These are phyloP conservation scores for Pelecanus crispus DNA, from an alignment of 2,113 vertebrate genomes.

Conservation along the genomic window DNA sequence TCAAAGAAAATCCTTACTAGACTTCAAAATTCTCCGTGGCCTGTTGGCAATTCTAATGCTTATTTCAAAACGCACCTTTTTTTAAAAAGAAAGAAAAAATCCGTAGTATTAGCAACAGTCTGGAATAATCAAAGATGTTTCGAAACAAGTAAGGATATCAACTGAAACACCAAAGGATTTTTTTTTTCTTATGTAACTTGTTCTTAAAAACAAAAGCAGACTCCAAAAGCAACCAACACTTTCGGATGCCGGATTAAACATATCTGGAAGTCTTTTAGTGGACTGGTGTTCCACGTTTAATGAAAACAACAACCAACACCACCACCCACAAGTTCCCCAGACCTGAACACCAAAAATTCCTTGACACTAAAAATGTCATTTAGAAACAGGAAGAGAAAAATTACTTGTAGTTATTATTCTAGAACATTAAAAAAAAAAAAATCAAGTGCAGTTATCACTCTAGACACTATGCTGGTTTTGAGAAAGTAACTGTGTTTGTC, in stretches of 20 bases:
- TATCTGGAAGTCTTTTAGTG: neutral
- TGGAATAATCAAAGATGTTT: neutral
- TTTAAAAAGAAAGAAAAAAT: neutral
- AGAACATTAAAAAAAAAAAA: neutral
- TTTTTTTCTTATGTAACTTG: neutral
- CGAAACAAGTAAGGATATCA: neutral
- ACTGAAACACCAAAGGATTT: fast-evolving
- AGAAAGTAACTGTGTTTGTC: neutral
- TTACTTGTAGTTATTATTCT: neutral
- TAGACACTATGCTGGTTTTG: neutral
- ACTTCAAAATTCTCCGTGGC: neutral
- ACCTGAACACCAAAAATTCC: neutral
- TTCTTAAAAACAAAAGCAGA: neutral
- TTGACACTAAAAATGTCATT: neutral
- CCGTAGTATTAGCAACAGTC: neutral
- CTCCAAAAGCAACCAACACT: neutral
- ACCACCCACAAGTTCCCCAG: neutral
- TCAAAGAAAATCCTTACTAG: neutral
- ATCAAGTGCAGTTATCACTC: neutral
- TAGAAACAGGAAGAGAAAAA: neutral
- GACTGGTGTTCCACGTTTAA: neutral
- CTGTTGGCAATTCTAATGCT: neutral
- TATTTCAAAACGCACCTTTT: neutral
- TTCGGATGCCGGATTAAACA: neutral
- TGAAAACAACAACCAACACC: neutral